Conservation (phyloP, 2,797 vertebrate genomes). For the Octomys mimax region DNA sequence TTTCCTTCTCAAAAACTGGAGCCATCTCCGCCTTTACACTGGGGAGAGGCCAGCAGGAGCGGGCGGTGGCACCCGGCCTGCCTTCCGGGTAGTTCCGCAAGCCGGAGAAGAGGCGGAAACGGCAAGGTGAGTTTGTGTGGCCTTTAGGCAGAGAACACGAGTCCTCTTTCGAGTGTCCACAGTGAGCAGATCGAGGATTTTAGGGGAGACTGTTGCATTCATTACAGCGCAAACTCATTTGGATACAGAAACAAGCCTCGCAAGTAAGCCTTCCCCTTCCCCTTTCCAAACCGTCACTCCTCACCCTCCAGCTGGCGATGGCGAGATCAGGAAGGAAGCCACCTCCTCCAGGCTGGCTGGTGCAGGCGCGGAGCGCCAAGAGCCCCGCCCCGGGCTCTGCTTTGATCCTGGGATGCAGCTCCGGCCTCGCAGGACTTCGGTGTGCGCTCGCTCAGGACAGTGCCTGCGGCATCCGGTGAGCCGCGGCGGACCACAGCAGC, state of each 20-base stretch:
- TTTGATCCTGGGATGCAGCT: rapidly evolving
- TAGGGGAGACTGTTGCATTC: neutral
- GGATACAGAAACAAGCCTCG: constrained; percentile 7
- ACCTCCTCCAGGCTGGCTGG: too few relatives aligned
- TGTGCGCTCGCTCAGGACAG: too few relatives aligned
- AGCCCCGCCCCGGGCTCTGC: neutral
- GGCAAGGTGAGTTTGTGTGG: neutral
- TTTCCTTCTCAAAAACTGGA: constrained; percentile 22
- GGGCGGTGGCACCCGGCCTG: neutral
- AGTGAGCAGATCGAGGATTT: constrained; percentile 10
- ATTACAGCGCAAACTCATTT: neutral
- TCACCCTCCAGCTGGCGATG: neutral
- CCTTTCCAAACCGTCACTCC: neutral
- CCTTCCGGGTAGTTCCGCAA: neutral
- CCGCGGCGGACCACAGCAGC: neutral
- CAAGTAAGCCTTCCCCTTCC: neutral
- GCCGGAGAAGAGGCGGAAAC: neutral
- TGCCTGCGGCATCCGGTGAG: neutral
- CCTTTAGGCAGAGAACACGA: neutral
- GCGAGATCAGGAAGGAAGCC: neutral
- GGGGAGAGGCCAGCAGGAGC: neutral
- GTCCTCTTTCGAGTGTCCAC: neutral
- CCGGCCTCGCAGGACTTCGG: neutral
- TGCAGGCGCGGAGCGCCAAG: neutral
- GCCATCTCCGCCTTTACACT: neutral